These are phyloP conservation scores for Chlorops oryzae DNA, from an alignment of 1,140 invertebrate genomes.

Conservation along the genomic window DNA sequence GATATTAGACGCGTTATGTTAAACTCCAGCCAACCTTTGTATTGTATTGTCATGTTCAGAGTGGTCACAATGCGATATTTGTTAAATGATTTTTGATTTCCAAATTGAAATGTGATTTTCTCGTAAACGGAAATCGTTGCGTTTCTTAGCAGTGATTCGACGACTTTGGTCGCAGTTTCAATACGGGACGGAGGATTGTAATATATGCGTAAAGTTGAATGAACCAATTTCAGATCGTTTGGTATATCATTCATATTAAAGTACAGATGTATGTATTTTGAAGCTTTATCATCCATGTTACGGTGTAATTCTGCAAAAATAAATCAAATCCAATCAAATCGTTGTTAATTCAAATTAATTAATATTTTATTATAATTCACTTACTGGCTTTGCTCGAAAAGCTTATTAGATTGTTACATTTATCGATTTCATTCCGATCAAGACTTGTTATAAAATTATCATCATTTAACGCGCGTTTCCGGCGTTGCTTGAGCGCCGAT, in stretches of 20 bases:
- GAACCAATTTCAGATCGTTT: conserved; percentile 24
- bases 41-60: conserved; percentile 27
- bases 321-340: too few species aligned
- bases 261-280: conserved; percentile 7
- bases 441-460: conserved; percentile 33
- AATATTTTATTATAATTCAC: neutral
- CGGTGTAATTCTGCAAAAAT: neutral
- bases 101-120: too few species aligned
- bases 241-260: conserved; percentile 42
- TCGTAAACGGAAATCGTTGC: conserved; percentile 30
- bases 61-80: conserved; percentile 22
- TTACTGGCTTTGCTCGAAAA: conserved; percentile 24
- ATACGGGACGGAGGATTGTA: conserved; percentile 20
- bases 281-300: neutral
- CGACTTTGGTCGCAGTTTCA: neutral
- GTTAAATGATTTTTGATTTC: neutral
- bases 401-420: conserved; percentile 38
- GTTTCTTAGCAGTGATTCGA: too few species aligned
- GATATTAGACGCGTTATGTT: conserved; percentile 31
- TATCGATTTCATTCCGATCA: conserved; percentile 38
- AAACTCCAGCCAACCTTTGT: conserved; percentile 39
- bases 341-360: too few species aligned
- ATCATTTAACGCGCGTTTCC: conserved; percentile 30
- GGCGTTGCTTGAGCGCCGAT: conserved; percentile 26
- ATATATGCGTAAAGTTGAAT: conserved; percentile 33